Percentiles rank a stretch among this genome's conserved stretches.
These are phyloP conservation scores for Myotis findleyi DNA, from an alignment of 2,797 vertebrate species.

Conservation along the genomic window DNA sequence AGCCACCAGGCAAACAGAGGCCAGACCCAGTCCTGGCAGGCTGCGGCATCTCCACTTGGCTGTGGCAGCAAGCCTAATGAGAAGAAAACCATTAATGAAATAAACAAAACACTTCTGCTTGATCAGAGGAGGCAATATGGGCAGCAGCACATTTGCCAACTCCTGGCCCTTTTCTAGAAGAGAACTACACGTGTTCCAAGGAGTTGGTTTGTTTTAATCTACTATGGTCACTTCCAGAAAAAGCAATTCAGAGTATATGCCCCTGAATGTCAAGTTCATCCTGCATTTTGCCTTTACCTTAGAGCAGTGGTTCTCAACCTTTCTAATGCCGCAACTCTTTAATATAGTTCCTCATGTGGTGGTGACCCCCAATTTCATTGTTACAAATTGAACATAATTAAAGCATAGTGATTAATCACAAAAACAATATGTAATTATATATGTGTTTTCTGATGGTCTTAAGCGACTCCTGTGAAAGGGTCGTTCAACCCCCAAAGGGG, in stretches of 20 bases:
- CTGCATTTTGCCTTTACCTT: background rate
- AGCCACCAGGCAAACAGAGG: background rate
- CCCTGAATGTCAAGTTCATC: background rate
- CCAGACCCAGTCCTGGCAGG: background rate
- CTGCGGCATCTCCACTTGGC: background rate
- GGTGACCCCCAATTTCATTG: too few relatives aligned
- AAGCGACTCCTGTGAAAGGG: too few relatives aligned
- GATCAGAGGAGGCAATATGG: background rate
- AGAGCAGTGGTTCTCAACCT: too few relatives aligned
- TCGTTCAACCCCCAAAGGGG: too few relatives aligned
- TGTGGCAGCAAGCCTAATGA: background rate
- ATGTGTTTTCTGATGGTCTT: too few relatives aligned
- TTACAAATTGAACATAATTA: too few relatives aligned
- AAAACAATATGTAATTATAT: too few relatives aligned
- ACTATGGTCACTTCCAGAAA: background rate
- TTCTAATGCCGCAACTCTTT: too few relatives aligned
- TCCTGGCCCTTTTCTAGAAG: background rate
- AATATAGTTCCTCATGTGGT: too few relatives aligned
- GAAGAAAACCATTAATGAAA: slow-evolving; percentile 8
- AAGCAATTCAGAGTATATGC: background rate
- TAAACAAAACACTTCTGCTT: slow-evolving; percentile 16
- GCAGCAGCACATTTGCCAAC: background rate
- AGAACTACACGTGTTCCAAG: background rate
- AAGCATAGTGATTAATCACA: too few relatives aligned
- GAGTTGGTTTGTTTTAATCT: background rate